Conservation (phyloP, 2,888 invertebrate genomes). For the Deilephila porcellus region DNA sequence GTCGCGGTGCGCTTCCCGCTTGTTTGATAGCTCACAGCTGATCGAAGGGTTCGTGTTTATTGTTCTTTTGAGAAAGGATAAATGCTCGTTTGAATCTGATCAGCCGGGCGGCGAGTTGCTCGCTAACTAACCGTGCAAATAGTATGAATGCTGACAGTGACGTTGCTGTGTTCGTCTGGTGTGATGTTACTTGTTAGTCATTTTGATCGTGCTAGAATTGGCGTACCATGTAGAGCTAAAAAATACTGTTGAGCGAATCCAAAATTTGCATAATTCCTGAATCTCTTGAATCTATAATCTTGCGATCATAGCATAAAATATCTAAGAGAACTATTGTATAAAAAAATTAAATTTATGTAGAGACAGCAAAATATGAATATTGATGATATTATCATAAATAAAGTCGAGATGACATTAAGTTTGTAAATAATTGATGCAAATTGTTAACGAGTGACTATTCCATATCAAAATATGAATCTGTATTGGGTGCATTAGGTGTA, state of each 20-base stretch:
- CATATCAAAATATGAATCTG: constrained; percentile 7
- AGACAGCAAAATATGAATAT: background rate
- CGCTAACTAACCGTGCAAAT: background rate
- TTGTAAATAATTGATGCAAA: background rate
- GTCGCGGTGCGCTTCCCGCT: constrained; percentile 6
- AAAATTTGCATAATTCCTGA: background rate
- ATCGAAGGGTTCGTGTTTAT: constrained; percentile 31
- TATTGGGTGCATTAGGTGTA: background rate
- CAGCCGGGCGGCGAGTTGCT: background rate
- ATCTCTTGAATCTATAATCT: background rate
- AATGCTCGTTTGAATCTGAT: background rate
- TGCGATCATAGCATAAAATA: background rate
- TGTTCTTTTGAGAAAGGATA: constrained; percentile 2
- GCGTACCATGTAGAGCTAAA: no score
- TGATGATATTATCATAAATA: background rate
- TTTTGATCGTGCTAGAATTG: background rate
- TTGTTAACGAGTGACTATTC: background rate
- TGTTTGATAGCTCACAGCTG: constrained; percentile 39
- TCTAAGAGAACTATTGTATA: background rate
- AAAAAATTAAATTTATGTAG: background rate
- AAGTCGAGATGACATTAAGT: background rate
- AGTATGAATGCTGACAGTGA: background rate
- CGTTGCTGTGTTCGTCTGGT: background rate
- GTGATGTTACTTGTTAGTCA: background rate
- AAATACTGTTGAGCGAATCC: background rate